Evolutionary conservation across 2,888 invertebrate genomes (phyloP), one percentile per base, ranked within the genome.

Genomic region (Acleris laterana): DNA sequence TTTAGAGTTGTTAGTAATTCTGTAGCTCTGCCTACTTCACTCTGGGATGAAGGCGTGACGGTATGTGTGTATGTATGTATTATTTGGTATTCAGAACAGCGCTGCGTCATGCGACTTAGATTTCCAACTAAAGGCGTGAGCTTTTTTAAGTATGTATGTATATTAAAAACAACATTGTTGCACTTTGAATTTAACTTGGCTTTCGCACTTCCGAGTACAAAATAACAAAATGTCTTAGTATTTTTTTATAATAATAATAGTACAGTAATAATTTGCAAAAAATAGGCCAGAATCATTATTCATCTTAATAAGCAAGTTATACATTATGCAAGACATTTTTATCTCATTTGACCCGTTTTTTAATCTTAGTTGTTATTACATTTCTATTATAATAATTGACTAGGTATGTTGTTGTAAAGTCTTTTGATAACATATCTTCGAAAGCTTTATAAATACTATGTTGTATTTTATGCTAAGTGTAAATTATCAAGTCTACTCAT

Each of bases 261-360:
- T 46, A 19, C 16, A 58, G 52, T 50, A 62, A 66, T 66, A 68
- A 62, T 53, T 51, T 61, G 56, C 56, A 51, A 68, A 69, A 71
- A 70, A 68, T 64, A 66, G 69, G 66, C 62, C 70, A 50, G 62
- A 46, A 62, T 66, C 68, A 73, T 74, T 71, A 71, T 53, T 74
- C 72, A 72, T 52, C 48, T 62, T 69, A 69, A 71, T 68, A 63
- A 65, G 49, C 67, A 69, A 69, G 62, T 62, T 67, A 68, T 66
- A 65, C 65, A 67, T 72, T 74, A 72, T 73, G 72, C 70, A 74
- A 74, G 71, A 70, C 68, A 62, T 67, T 68, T 73, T 79, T 78
- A 78, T 78, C 79, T 44, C 17, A 5, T 5, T 16, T 70, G 78
- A 78, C 78, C 78, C 64, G 72, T 71, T 78, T 74, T 77, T 69